These are phyloP conservation scores for Choristoneura fumiferana DNA, from an alignment of 1,140 invertebrate genomes.

Conservation along the genomic window DNA sequence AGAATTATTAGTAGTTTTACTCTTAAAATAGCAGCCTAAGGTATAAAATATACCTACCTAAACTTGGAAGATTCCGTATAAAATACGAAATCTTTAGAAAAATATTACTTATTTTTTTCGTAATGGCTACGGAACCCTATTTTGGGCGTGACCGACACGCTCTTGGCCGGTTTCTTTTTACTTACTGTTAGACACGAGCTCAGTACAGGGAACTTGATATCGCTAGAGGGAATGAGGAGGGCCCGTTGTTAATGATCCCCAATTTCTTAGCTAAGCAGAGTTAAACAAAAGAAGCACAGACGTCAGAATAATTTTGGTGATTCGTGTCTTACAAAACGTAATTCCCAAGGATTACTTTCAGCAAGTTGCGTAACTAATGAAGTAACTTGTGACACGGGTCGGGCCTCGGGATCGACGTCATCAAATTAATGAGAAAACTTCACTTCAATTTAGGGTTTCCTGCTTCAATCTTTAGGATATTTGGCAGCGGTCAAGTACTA, in stretches of 20 bases:
- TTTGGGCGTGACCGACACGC: too few relatives aligned
- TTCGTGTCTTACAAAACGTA: conserved; percentile 68
- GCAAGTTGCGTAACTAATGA: conserved; percentile 75
- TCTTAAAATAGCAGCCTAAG: too few relatives aligned
- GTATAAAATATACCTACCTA: too few relatives aligned
- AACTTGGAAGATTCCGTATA: too few relatives aligned
- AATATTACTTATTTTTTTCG: too few relatives aligned
- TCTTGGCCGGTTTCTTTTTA: too few relatives aligned
- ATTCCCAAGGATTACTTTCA: conserved; percentile 70
- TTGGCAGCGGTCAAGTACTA: conserved; percentile 61
- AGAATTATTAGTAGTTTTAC: too few relatives aligned
- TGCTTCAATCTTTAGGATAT: conserved; percentile 71
- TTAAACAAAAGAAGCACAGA: conserved; percentile 28
- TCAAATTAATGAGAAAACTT: conserved; percentile 78
- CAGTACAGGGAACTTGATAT: background rate
- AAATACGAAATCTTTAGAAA: too few relatives aligned
- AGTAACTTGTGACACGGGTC: conserved; percentile 77
- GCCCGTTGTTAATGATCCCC: conserved; percentile 5
- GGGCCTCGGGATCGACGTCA: conserved; percentile 71
- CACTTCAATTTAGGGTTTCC: conserved; percentile 74
- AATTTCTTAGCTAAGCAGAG: conserved; percentile 15
- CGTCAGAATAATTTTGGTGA: conserved; percentile 55
- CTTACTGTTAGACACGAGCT: too few relatives aligned
- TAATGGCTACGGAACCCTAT: too few relatives aligned
- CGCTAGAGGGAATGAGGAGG: background rate